phyloP scores from a whole-genome alignment of 1,140 invertebrate species.

The Camponotus pennsylvanicus region DNA sequence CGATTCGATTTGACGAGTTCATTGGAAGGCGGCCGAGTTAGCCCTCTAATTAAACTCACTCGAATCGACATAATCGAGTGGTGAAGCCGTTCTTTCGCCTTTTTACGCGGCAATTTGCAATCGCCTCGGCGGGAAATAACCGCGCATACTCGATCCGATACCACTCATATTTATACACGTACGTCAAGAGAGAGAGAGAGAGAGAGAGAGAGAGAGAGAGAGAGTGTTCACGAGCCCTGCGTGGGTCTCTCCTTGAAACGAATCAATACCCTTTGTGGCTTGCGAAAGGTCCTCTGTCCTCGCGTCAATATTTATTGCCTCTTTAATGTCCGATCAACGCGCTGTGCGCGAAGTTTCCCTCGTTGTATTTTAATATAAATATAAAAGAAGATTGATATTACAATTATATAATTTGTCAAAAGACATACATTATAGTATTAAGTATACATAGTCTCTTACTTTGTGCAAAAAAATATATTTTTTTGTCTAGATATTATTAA shows the following conservation, averaged over 20 bases:
- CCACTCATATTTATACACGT: conserved; percentile 64
- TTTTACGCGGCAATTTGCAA: conserved; percentile 6
- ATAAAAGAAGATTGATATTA: background rate
- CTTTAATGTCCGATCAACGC: conserved; percentile 41
- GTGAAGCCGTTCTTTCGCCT: background rate
- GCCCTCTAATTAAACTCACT: background rate
- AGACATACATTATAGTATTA: too few species aligned
- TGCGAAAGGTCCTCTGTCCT: conserved; percentile 38
- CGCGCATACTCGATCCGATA: conserved; percentile 69
- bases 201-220: background rate
- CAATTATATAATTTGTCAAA: background rate
- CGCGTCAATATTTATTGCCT: conserved; percentile 65
- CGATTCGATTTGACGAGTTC: background rate
- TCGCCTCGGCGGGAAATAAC: conserved; percentile 42
- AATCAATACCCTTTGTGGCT: conserved; percentile 72
- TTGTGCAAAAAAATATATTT: too few species aligned
- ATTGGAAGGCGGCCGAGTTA: conserved; percentile 19
- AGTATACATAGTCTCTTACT: too few species aligned
- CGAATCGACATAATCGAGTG: background rate
- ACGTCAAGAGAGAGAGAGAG: conserved; percentile 1
- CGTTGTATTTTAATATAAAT: background rate
- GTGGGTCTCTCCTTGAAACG: conserved; percentile 64
- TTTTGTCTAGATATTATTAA: too few species aligned
- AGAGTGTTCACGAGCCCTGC: conserved; percentile 60
- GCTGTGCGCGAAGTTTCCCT: background rate